phyloP scores from a whole-genome alignment of 2,888 invertebrate genomes.

The Elegia similella region DNA sequence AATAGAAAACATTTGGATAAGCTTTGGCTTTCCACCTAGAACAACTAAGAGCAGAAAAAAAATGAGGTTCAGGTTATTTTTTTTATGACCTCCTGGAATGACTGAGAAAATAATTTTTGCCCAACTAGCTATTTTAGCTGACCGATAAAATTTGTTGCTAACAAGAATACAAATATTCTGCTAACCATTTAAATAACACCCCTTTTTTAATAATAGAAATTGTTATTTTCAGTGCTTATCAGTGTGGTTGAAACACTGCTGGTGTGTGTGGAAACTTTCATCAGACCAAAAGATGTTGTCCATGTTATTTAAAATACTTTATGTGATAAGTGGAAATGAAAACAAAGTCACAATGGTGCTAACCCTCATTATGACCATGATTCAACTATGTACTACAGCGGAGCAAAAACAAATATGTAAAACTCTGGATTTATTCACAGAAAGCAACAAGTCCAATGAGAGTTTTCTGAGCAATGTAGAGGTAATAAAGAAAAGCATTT shows the following conservation, averaged over 20 bases:
- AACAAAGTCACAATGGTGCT: conserved; percentile 40
- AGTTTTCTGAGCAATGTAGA: conserved; percentile 45
- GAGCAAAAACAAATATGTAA: conserved; percentile 45
- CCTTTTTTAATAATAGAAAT: no score
- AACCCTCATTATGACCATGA: conserved; percentile 50
- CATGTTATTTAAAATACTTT: conserved; percentile 57
- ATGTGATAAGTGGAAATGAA: conserved; percentile 44
- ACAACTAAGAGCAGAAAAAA: no score
- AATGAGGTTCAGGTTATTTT: no score
- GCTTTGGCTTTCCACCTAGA: no score
- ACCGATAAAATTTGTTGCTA: no score
- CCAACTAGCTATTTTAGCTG: no score
- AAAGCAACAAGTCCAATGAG: conserved; percentile 30
- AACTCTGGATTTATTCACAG: conserved; percentile 36
- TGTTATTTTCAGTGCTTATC: conserved; percentile 55
- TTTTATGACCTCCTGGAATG: no score
- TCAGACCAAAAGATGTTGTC: conserved; percentile 53
- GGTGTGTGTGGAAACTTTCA: conserved; percentile 60
- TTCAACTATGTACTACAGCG: conserved; percentile 43
- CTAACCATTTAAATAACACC: no score
- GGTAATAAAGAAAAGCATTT: conserved; percentile 37
- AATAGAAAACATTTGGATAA: no score
- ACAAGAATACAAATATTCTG: no score
- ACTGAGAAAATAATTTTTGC: no score
- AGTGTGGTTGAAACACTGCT: conserved; percentile 62